These are phyloP conservation scores for Lasiurus cinereus DNA, from an alignment of 2,113 vertebrate species.

Conservation along the genomic window DNA sequence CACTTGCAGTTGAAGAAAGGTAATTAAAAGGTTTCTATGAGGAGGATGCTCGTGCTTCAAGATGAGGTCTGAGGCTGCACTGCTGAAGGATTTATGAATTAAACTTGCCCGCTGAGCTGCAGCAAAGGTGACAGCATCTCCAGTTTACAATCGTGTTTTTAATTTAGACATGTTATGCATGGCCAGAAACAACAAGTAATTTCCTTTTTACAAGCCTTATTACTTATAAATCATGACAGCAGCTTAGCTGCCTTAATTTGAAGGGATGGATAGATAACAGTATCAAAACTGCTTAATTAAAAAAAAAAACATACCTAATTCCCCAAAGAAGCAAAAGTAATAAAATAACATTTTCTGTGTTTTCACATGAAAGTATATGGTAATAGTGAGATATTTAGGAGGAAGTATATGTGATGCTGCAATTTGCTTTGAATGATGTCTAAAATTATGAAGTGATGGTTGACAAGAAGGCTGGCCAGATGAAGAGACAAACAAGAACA, in stretches of 20 bases:
- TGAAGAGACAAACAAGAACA: not conserved
- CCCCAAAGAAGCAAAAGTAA: not conserved
- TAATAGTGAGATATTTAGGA: not conserved
- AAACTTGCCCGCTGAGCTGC: slow-evolving; percentile 78
- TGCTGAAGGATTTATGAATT: slow-evolving; percentile 84
- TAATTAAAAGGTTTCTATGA: slow-evolving; percentile 76
- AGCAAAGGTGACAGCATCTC: slow-evolving; percentile 80
- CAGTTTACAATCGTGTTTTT: slow-evolving; percentile 79
- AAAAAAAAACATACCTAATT: not conserved
- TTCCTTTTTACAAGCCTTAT: slow-evolving; percentile 81
- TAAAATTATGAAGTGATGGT: not conserved
- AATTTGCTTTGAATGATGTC: not conserved
- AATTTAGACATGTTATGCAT: slow-evolving; percentile 84
- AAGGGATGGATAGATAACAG: slow-evolving; percentile 64
- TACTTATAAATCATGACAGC: slow-evolving; percentile 81
- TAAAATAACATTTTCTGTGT: not conserved
- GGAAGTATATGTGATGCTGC: not conserved
- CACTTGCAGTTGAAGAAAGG: slow-evolving; percentile 33
- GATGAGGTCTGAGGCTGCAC: slow-evolving; percentile 52
- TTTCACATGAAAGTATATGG: not conserved
- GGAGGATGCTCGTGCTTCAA: not conserved
- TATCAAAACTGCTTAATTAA: not conserved
- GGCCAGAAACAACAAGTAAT: slow-evolving; percentile 83
- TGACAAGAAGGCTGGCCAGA: not conserved
- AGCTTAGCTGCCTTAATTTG: slow-evolving; percentile 57